phyloP scores from a whole-genome alignment of 2,113 vertebrate genomes.

The Perca flavescens region DNA sequence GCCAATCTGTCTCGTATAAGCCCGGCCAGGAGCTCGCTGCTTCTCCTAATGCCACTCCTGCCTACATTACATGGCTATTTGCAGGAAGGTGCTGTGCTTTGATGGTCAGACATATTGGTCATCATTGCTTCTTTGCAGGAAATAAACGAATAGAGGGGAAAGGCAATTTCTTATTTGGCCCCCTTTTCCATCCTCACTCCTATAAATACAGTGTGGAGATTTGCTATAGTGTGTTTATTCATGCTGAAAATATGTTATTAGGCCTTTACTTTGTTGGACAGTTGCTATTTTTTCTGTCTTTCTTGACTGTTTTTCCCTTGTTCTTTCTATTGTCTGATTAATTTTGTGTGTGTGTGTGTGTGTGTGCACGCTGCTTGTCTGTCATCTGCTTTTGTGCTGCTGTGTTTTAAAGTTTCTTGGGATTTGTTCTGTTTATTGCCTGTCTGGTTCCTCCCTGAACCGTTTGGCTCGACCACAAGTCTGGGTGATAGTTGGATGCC shows the following conservation, averaged over 20 bases:
- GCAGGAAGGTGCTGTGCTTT: conserved; percentile 36
- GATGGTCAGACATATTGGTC: conserved; percentile 60
- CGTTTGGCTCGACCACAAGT: conserved; percentile 41
- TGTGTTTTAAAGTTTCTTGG: conserved; percentile 31
- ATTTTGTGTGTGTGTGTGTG: conserved; percentile 20
- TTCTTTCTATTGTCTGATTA: conserved; percentile 41
- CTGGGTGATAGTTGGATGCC: conserved; percentile 61
- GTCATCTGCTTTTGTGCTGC: conserved; percentile 36
- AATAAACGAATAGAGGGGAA: conserved; percentile 45
- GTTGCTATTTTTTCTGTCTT: conserved; percentile 3
- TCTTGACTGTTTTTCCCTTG: conserved; percentile 21
- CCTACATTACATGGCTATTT: conserved; percentile 49
- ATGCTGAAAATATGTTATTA: conserved; percentile 59
- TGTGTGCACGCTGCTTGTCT: conserved; percentile 17
- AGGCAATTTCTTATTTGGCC: conserved; percentile 46
- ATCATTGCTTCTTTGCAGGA: conserved; percentile 58
- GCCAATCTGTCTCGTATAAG: conserved; percentile 41
- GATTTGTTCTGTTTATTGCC: conserved; percentile 52
- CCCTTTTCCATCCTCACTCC: neutral
- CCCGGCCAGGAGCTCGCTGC: conserved; percentile 10
- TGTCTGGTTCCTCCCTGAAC: conserved; percentile 47
- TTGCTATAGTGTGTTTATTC: conserved; percentile 53
- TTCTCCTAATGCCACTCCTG: conserved; percentile 39
- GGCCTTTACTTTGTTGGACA: conserved; percentile 5
- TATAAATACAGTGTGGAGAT: conserved; percentile 32